Conservation (phyloP, 2,113 vertebrate species). For the Euleptes europaea region DNA sequence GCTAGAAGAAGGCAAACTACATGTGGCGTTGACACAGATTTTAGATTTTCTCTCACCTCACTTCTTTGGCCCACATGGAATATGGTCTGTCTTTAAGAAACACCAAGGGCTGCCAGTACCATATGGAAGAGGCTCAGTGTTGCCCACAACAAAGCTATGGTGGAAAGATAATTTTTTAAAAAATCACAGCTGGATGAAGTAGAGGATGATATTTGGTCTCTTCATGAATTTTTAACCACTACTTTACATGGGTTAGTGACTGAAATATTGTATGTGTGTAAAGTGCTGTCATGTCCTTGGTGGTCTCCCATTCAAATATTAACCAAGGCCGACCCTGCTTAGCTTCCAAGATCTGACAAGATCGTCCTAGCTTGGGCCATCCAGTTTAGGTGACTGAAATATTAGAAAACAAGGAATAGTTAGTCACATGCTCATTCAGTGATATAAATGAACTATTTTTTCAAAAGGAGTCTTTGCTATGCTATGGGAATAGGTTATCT, state of each 20-base stretch:
- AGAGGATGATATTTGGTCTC: too few relatives aligned
- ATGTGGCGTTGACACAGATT: slow-evolving; percentile 52
- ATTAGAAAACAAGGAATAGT: not conserved
- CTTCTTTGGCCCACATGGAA: slow-evolving; percentile 23
- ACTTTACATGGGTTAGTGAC: not conserved
- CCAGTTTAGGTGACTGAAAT: too few relatives aligned
- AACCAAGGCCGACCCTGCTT: too few relatives aligned
- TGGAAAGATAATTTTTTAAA: too few relatives aligned
- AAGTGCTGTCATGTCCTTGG: too few relatives aligned
- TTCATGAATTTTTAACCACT: too few relatives aligned
- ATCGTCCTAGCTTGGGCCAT: too few relatives aligned
- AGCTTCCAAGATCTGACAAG: too few relatives aligned
- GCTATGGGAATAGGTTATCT: not conserved
- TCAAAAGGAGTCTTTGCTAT: not conserved
- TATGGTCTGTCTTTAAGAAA: not conserved
- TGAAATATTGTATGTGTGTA: too few relatives aligned
- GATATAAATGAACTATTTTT: not conserved
- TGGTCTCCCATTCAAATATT: too few relatives aligned
- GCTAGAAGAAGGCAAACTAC: slow-evolving; percentile 49
- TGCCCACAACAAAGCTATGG: not conserved
- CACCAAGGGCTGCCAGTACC: not conserved
- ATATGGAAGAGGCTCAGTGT: not conserved
- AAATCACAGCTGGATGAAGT: too few relatives aligned
- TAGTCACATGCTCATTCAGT: not conserved
- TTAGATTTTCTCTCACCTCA: slow-evolving; percentile 40